phyloP scores from a whole-genome alignment of 2,888 invertebrate species.

The Campoplex nolae region DNA sequence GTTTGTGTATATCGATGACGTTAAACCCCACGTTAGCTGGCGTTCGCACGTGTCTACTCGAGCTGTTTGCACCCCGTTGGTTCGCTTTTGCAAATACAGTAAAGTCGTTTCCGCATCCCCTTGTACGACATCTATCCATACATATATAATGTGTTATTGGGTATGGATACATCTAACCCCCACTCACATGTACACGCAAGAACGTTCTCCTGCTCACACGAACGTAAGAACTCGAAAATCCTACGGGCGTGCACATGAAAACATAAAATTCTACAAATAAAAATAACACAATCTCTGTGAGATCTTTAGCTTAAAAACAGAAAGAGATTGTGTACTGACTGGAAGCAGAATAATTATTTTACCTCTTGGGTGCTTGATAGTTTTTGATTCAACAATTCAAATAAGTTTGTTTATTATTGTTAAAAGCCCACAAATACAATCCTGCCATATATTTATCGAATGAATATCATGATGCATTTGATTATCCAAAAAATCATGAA shows the following conservation, averaged over 20 bases:
- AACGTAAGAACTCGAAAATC: not conserved
- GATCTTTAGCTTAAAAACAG: too few relatives aligned
- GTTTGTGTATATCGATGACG: constrained; percentile 47
- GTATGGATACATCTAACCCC: not conserved
- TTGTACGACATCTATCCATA: constrained; percentile 52
- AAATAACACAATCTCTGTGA: not conserved
- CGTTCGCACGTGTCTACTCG: constrained; percentile 59
- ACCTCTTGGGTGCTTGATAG: too few relatives aligned
- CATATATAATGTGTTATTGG: constrained; percentile 19
- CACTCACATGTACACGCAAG: not conserved
- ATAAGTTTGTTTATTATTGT: not conserved
- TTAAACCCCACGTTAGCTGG: constrained; percentile 63
- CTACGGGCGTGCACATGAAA: not conserved
- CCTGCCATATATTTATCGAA: not conserved
- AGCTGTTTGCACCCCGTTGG: constrained; percentile 68
- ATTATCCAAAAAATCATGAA: not conserved
- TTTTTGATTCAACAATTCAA: too few relatives aligned
- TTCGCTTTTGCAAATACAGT: constrained; percentile 73
- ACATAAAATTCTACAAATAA: not conserved
- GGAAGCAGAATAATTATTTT: too few relatives aligned
- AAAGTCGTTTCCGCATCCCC: constrained; percentile 67
- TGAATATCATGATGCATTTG: not conserved
- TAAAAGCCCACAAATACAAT: not conserved
- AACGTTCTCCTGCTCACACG: not conserved
- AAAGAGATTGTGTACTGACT: too few relatives aligned